These are phyloP conservation scores for Corythoichthys haematopterus DNA, from an alignment of 2,113 vertebrate genomes.

Conservation along the genomic window DNA sequence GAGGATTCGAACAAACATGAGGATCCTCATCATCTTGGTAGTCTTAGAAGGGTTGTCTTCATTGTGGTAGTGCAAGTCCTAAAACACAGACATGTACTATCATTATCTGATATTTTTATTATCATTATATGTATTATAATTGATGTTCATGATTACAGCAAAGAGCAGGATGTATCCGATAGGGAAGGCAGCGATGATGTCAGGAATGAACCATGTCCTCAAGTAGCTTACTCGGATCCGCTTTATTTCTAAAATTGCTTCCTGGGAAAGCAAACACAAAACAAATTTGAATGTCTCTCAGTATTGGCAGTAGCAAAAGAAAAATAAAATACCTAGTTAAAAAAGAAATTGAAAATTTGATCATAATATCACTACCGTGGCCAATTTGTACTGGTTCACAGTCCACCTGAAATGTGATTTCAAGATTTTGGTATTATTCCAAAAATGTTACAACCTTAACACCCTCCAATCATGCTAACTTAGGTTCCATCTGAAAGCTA, in stretches of 20 bases:
- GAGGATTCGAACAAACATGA: conserved; percentile 74
- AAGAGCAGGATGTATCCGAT: conserved; percentile 71
- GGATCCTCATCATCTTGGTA: conserved; percentile 70
- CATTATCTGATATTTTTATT: not conserved
- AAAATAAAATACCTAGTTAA: not conserved
- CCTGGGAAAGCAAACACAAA: conserved; percentile 46
- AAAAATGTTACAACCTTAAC: not conserved
- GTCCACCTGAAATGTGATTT: too few species aligned
- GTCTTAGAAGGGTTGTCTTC: conserved; percentile 62
- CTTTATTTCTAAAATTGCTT: conserved; percentile 71
- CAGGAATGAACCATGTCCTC: conserved; percentile 71
- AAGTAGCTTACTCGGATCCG: conserved; percentile 67
- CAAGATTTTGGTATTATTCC: too few species aligned
- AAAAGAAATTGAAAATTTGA: not conserved
- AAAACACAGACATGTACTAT: not conserved
- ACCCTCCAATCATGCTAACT: too few species aligned
- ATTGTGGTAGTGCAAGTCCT: conserved; percentile 62
- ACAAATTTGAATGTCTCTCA: conserved; percentile 26
- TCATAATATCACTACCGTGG: not conserved
- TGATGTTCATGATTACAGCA: conserved; percentile 57
- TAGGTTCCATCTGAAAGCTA: too few species aligned
- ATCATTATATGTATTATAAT: not conserved
- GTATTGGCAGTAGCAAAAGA: not conserved
- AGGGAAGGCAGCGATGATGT: conserved; percentile 72
- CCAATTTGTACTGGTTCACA: not conserved